A percentile compares a stretch with the other conserved stretches of the same genome.
Conservation (phyloP, 1,140 invertebrate species). For the Steinernema feltiae region DNA sequence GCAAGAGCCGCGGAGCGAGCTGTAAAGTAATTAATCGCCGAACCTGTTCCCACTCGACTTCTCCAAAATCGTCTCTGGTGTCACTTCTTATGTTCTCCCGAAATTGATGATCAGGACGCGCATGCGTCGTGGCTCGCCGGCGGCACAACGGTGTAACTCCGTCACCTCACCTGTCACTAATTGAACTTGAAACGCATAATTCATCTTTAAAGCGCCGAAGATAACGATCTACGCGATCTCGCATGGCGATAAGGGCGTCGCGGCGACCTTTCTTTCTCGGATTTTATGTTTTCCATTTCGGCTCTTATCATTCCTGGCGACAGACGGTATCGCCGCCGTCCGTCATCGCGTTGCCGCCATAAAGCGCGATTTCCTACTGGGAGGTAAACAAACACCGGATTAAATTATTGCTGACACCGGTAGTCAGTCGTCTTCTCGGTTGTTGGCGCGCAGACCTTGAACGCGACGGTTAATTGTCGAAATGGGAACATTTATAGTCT, state of each 20-base stretch:
- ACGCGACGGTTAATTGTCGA: neutral
- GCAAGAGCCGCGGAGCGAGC: neutral
- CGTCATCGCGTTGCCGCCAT: no score
- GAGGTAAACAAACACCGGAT: no score
- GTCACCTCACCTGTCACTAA: neutral
- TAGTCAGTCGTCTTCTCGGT: neutral
- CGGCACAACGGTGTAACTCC: no score
- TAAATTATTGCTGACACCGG: no score
- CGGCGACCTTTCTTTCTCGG: neutral
- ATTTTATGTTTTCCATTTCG: neutral
- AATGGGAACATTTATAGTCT: neutral
- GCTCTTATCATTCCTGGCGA: neutral
- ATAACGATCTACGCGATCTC: neutral
- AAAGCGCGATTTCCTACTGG: no score
- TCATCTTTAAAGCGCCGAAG: neutral
- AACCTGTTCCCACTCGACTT: neutral
- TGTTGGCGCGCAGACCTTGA: neutral
- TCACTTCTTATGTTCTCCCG: neutral
- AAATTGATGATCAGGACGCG: neutral
- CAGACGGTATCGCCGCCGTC: no score
- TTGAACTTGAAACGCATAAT: neutral
- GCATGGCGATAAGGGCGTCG: neutral
- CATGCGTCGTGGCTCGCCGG: no score
- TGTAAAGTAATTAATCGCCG: slow-evolving; percentile 3
- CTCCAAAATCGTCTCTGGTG: slow-evolving; percentile 7